Percentiles rank a stretch among this genome's conserved stretches.
Conservation (phyloP, 2,888 invertebrate genomes). For the Bombylius discolor region DNA sequence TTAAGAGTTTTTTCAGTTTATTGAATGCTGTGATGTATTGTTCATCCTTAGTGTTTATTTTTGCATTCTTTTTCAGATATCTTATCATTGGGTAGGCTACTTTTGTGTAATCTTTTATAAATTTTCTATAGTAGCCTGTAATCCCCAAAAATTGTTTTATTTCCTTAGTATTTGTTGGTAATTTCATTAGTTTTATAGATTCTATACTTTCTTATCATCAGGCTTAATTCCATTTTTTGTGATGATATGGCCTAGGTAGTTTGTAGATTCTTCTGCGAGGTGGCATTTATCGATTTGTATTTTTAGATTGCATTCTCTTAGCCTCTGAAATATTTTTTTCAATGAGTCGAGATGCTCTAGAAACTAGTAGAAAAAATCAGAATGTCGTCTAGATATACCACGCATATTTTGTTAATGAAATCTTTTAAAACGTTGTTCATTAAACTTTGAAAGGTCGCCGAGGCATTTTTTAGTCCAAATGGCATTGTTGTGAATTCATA, state of each 20-base stretch:
- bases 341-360: conserved; percentile 1
- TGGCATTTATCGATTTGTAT: conserved; percentile 2
- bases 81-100: conserved; percentile 8
- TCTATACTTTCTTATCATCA: conserved; percentile 18
- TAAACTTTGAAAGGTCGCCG: too few species aligned
- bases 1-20: not conserved
- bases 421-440: too few species aligned
- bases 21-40: conserved; percentile 7
- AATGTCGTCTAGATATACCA: not conserved
- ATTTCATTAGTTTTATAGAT: conserved; percentile 8
- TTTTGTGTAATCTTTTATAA: conserved; percentile 9
- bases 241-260: conserved; percentile 19
- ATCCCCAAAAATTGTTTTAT: conserved; percentile 10
- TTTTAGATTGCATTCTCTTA: conserved; percentile 1
- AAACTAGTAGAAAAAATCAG: conserved; percentile 2
- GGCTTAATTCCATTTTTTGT: conserved; percentile 20
- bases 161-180: conserved; percentile 1
- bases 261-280: conserved; percentile 1
- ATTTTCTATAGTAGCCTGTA: conserved; percentile 10
- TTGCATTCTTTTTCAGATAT: conserved; percentile 11
- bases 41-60: conserved; percentile 1
- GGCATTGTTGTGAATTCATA: not conserved
- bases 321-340: not conserved
- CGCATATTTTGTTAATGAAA: too few species aligned
- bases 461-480: not conserved